These are phyloP conservation scores for Coracias cyanogaster DNA, from an alignment of 2,797 vertebrate species.

Conservation along the genomic window DNA sequence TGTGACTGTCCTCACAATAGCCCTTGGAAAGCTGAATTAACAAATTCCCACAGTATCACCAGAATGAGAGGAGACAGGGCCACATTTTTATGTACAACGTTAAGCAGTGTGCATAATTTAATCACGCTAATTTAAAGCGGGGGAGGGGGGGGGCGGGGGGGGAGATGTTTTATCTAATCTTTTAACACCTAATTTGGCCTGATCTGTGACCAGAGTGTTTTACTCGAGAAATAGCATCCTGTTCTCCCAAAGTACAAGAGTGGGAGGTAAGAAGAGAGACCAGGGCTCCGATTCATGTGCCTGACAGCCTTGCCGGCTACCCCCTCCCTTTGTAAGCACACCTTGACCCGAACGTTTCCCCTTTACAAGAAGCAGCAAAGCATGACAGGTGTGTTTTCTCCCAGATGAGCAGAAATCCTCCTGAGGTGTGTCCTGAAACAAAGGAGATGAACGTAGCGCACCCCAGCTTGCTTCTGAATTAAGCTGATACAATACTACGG, in stretches of 20 bases:
- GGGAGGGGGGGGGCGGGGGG: background rate
- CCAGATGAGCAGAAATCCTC: conserved; percentile 52
- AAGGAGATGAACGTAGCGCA: conserved; percentile 14
- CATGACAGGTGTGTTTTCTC: conserved; percentile 52
- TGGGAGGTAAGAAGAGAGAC: background rate
- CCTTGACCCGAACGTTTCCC: conserved; percentile 62
- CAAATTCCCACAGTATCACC: conserved; percentile 56
- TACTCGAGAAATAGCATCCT: background rate
- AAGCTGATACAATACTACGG: background rate
- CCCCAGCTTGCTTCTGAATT: conserved; percentile 16
- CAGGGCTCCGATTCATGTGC: background rate
- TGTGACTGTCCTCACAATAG: conserved; percentile 61
- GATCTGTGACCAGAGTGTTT: conserved; percentile 30
- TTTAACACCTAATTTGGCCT: conserved; percentile 62
- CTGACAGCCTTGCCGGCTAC: background rate
- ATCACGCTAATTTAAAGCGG: conserved; percentile 37
- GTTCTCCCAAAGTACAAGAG: background rate
- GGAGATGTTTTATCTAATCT: conserved; percentile 38
- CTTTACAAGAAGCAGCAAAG: conserved; percentile 33
- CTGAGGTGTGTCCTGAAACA: conserved; percentile 52
- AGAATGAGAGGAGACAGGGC: background rate
- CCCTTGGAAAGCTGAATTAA: conserved; percentile 66
- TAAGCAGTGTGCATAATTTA: conserved; percentile 48
- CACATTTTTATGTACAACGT: conserved; percentile 18
- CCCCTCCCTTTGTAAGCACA: conserved; percentile 8